Conservation (phyloP, 2,113 vertebrate genomes). For the Columba janthina region DNA sequence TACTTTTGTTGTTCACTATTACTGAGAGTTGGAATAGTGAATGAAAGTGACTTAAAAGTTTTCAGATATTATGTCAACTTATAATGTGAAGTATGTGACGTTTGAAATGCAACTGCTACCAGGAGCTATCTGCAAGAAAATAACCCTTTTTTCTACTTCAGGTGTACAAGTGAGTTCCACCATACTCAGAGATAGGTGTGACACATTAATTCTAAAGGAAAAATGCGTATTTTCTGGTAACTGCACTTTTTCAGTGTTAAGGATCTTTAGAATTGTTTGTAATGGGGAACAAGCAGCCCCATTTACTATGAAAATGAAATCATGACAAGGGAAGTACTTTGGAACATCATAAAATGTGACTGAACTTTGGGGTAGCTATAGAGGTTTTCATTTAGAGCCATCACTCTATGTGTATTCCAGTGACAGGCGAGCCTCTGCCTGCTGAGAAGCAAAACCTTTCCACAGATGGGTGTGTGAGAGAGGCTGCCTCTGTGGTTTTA, state of each 20-base stretch:
- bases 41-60: not conserved
- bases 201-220: not conserved
- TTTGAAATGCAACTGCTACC: not conserved
- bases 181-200: not conserved
- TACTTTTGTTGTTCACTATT: not conserved
- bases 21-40: not conserved
- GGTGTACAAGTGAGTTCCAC: not conserved
- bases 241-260: not conserved
- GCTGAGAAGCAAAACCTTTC: not conserved
- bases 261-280: not conserved
- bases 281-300: not conserved
- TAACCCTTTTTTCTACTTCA: not conserved
- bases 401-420: not conserved
- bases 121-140: not conserved
- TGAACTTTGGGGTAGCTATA: not conserved
- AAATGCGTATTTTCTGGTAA: not conserved
- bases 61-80: not conserved
- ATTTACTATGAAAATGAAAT: not conserved
- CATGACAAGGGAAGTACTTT: not conserved
- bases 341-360: not conserved
- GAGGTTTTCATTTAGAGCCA: not conserved
- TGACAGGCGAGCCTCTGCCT: not conserved
- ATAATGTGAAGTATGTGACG: not conserved
- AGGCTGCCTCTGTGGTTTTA: not conserved
- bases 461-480: rapidly evolving